Conservation (phyloP, 2,113 vertebrate species). For the Danionella cerebrum region DNA sequence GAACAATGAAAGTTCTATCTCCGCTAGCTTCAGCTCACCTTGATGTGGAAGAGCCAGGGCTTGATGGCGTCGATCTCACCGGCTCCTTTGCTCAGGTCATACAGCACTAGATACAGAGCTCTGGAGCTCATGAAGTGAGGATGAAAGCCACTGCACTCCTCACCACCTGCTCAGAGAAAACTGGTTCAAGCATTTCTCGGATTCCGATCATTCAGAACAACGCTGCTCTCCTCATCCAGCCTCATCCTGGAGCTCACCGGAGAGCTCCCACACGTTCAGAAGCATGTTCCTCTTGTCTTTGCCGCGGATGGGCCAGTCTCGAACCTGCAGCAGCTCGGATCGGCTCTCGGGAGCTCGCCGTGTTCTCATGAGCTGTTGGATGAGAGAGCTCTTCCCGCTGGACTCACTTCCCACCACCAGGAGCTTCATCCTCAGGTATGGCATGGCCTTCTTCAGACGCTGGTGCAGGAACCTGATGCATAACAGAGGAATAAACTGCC, state of each 20-base stretch:
- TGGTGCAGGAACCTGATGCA: slow-evolving; percentile 85
- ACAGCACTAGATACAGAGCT: slow-evolving; percentile 88
- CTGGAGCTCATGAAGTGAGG: slow-evolving; percentile 88
- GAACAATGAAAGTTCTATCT: too few relatives aligned
- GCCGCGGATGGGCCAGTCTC: slow-evolving; percentile 78
- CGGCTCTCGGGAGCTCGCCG: slow-evolving; percentile 60
- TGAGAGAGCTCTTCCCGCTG: slow-evolving; percentile 85
- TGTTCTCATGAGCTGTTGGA: slow-evolving; percentile 82
- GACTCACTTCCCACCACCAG: slow-evolving; percentile 85
- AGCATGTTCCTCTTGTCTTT: slow-evolving; percentile 76
- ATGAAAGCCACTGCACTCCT: slow-evolving; percentile 82
- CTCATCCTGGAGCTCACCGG: slow-evolving; percentile 63
- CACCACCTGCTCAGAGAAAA: slow-evolving; percentile 64
- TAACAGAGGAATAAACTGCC: neutral
- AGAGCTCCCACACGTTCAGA: slow-evolving; percentile 94
- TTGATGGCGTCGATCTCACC: slow-evolving; percentile 85
- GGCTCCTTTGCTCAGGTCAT: slow-evolving; percentile 84
- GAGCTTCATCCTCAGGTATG: slow-evolving; percentile 91
- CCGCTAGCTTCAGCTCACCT: slow-evolving; percentile 65
- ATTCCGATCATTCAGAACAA: too few relatives aligned
- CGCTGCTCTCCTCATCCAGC: too few relatives aligned
- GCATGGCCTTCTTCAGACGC: slow-evolving; percentile 89
- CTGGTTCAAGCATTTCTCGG: too few relatives aligned
- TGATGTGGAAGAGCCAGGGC: slow-evolving; percentile 96
- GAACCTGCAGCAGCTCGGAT: slow-evolving; percentile 77